These are phyloP conservation scores for Acrobasis repandana DNA, from an alignment of 2,888 invertebrate genomes.

Conservation along the genomic window DNA sequence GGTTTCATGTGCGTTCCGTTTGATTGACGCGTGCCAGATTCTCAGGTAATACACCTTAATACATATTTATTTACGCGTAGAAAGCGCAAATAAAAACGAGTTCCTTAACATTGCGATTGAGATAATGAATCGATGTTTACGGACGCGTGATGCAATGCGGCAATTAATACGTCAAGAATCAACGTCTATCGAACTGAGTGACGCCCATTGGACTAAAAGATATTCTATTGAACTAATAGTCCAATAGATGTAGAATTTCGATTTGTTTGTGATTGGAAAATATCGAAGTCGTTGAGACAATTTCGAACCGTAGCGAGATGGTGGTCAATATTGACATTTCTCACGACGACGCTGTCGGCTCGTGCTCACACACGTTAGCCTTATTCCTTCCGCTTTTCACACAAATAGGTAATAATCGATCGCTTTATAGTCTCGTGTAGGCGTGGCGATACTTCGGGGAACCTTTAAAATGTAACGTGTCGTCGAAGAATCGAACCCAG, in stretches of 20 bases:
- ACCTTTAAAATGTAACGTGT: conserved; percentile 63
- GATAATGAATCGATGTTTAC: conserved; percentile 70
- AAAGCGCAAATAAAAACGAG: conserved; percentile 80
- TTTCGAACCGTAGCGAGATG: conserved; percentile 66
- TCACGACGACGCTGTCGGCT: conserved; percentile 73
- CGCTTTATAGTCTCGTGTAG: conserved; percentile 75
- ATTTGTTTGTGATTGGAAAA: conserved; percentile 72
- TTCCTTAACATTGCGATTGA: conserved; percentile 68
- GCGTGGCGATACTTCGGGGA: conserved; percentile 74
- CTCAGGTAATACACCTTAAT: conserved; percentile 69
- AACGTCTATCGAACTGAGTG: conserved; percentile 49
- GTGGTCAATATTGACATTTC: conserved; percentile 79
- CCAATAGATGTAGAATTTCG: too few species aligned
- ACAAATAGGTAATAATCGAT: conserved; percentile 82
- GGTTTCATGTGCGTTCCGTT: conserved; percentile 71
- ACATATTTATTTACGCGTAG: conserved; percentile 78
- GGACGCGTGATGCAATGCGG: conserved; percentile 51
- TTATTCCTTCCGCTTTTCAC: conserved; percentile 80
- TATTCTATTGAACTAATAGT: too few species aligned
- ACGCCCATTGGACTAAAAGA: too few species aligned
- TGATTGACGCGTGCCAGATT: conserved; percentile 82
- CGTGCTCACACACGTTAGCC: conserved; percentile 56
- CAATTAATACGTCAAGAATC: conserved; percentile 45
- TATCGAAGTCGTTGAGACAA: conserved; percentile 80
- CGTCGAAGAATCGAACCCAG: conserved; percentile 54